Conservation (phyloP, 2,797 vertebrate species). For the Micrastur ruficollis region DNA sequence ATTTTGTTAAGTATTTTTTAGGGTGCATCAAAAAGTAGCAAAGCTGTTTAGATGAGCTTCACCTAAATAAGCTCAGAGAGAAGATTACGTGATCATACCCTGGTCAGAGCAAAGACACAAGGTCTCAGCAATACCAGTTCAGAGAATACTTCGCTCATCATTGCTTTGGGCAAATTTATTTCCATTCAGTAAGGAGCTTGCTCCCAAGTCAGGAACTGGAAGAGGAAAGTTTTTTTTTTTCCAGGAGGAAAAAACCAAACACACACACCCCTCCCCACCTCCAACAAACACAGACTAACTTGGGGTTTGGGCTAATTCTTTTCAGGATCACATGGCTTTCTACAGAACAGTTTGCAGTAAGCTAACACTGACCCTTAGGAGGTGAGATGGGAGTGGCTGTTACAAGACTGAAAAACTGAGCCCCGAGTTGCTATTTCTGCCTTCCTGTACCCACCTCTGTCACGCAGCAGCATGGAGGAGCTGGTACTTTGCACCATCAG, state of each 20-base stretch:
- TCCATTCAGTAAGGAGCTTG: not conserved
- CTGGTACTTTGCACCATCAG: not conserved
- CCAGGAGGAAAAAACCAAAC: too few relatives aligned
- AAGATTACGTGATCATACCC: conserved; percentile 77
- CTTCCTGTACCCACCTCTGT: not conserved
- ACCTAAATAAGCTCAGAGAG: conserved; percentile 72
- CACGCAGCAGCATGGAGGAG: not conserved
- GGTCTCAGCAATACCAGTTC: conserved; percentile 77
- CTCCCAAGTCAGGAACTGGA: not conserved
- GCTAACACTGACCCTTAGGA: not conserved
- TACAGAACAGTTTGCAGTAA: not conserved
- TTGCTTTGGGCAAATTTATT: conserved; percentile 23
- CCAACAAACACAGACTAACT: not conserved
- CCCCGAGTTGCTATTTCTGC: not conserved
- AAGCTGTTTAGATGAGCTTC: not conserved
- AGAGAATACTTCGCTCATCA: conserved; percentile 80
- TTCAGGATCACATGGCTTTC: not conserved
- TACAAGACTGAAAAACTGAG: not conserved
- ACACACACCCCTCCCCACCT: not conserved
- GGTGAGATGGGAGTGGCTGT: not conserved
- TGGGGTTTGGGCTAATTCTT: not conserved
- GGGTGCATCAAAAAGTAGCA: not conserved
- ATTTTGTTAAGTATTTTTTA: not conserved
- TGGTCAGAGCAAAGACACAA: conserved; percentile 74
- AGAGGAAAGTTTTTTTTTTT: not conserved